Conservation (phyloP, 1,140 invertebrate genomes). For the Apis laboriosa region DNA sequence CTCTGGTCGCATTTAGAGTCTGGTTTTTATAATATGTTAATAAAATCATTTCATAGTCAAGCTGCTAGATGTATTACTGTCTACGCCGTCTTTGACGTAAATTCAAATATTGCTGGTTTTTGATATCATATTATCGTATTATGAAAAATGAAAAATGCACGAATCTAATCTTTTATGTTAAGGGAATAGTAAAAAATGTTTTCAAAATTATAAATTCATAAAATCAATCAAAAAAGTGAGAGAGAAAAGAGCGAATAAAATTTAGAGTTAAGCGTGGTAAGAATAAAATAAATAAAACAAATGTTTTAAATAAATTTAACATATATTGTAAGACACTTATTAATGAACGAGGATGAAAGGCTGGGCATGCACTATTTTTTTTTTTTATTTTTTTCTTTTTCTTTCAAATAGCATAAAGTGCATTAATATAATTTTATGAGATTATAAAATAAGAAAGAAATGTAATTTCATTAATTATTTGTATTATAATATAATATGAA, state of each 20-base stretch:
- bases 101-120: slow-evolving; percentile 24
- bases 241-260: neutral
- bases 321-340: slow-evolving; percentile 2
- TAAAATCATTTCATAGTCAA: slow-evolving; percentile 74
- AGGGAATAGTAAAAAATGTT: neutral
- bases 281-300: slow-evolving; percentile 18
- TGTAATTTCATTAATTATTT: slow-evolving; percentile 32
- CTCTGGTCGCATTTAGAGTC: slow-evolving; percentile 68
- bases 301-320: slow-evolving; percentile 2
- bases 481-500: slow-evolving; percentile 36
- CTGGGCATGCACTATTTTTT: neutral
- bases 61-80: slow-evolving; percentile 69
- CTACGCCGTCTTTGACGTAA: slow-evolving; percentile 53
- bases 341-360: slow-evolving; percentile 4
- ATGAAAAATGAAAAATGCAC: neutral
- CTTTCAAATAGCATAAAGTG: neutral
- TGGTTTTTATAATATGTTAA: slow-evolving; percentile 70
- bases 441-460: slow-evolving; percentile 16
- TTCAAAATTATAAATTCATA: neutral
- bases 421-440: slow-evolving; percentile 11
- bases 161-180: slow-evolving; percentile 3
- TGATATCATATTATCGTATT: slow-evolving; percentile 1
- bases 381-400: neutral
- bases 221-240: neutral
- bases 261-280: neutral